Percentiles rank a stretch among this genome's conserved stretches.
Conservation (phyloP, 1,140 invertebrate genomes). For the Eurosta solidaginis region DNA sequence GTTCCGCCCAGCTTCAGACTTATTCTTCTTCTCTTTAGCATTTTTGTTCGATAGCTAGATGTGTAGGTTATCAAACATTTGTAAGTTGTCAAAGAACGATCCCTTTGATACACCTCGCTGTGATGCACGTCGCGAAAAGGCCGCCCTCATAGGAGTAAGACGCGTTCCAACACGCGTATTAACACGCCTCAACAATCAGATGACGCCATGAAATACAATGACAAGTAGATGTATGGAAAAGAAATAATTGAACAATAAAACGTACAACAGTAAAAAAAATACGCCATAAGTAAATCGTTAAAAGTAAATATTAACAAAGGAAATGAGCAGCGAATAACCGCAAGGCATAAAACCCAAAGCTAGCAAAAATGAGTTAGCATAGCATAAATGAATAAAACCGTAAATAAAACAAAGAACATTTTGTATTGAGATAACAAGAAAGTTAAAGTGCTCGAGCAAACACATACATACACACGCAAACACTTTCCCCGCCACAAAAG, state of each 20-base stretch:
- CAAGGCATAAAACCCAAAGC: neutral
- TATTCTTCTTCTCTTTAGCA: too few relatives aligned
- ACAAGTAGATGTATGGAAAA: neutral
- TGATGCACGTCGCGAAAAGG: too few relatives aligned
- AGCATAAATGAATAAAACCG: conserved; percentile 4
- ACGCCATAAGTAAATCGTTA: neutral
- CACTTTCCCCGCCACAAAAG: neutral
- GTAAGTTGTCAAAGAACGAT: too few relatives aligned
- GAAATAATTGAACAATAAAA: neutral
- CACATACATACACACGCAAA: neutral
- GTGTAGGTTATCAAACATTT: too few relatives aligned
- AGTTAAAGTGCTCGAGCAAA: neutral
- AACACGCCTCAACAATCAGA: neutral
- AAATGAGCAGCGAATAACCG: neutral
- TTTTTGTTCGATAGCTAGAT: too few relatives aligned
- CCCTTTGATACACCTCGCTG: too few relatives aligned
- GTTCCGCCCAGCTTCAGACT: too few relatives aligned
- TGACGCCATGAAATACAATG: neutral
- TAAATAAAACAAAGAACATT: neutral
- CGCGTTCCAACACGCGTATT: too few relatives aligned
- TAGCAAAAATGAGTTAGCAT: neutral
- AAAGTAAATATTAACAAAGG: neutral
- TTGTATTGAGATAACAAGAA: conserved; percentile 8
- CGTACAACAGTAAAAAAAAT: neutral
- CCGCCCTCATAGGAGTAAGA: too few relatives aligned